phyloP scores from a whole-genome alignment of 2,888 invertebrate genomes.

The Pandemis corylana region DNA sequence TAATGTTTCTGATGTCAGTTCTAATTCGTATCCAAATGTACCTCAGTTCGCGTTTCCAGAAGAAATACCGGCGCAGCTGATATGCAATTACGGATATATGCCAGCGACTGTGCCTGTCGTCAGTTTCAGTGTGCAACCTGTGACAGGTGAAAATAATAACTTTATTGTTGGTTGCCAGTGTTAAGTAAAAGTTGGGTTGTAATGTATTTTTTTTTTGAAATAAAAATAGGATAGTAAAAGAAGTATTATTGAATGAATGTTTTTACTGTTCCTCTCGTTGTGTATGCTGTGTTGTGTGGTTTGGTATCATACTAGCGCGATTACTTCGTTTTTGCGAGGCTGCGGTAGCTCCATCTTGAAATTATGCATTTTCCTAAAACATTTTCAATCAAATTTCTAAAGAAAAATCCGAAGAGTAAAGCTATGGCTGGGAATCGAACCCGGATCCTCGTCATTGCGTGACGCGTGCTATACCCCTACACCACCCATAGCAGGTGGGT shows the following conservation, averaged over 20 bases:
- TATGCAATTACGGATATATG: slow-evolving; percentile 56
- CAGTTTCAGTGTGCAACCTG: slow-evolving; percentile 56
- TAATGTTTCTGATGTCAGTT: not conserved
- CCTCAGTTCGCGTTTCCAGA: slow-evolving; percentile 57
- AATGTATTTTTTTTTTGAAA: not conserved
- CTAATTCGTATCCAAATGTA: slow-evolving; percentile 44
- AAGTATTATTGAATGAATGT: not conserved
- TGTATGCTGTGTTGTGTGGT: no score
- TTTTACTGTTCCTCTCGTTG: not conserved
- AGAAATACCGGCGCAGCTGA: slow-evolving; percentile 59
- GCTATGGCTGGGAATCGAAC: no score
- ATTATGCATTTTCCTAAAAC: no score
- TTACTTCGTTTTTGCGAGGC: no score
- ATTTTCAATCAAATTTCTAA: no score
- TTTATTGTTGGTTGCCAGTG: slow-evolving; percentile 46
- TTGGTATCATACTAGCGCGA: no score
- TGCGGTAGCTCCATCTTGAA: no score
- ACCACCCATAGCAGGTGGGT: no score
- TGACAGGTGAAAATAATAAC: slow-evolving; percentile 27
- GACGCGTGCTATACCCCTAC: no score
- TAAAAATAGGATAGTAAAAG: not conserved
- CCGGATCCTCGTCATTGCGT: no score
- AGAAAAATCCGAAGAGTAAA: no score
- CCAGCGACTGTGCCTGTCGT: slow-evolving; percentile 55
- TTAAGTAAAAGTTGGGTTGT: not conserved